Percentiles rank a stretch among this genome's conserved stretches.
Conservation (phyloP, 1,140 invertebrate species). For the Dufourea novaeangliae region DNA sequence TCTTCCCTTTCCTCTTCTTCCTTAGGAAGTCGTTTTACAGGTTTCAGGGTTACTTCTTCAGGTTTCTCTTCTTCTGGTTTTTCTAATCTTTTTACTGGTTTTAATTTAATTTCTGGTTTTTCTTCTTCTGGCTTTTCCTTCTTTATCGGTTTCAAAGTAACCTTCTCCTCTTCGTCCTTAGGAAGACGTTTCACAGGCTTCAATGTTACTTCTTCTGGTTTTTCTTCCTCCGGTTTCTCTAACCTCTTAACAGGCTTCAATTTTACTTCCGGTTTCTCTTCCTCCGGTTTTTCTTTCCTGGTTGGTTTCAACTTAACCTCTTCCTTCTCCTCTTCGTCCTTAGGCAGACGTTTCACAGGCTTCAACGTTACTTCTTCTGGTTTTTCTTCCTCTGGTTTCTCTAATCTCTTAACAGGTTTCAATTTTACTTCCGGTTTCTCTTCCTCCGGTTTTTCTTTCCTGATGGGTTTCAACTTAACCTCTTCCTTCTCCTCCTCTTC, state of each 20-base stretch:
- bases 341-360: slow-evolving; percentile 18
- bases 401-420: slow-evolving; percentile 39
- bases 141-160: slow-evolving; percentile 73
- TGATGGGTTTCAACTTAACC: slow-evolving; percentile 47
- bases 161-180: slow-evolving; percentile 49
- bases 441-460: slow-evolving; percentile 21
- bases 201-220: slow-evolving; percentile 43
- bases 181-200: slow-evolving; percentile 51
- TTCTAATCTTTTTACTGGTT: slow-evolving; percentile 57
- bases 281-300: slow-evolving; percentile 5
- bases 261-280: slow-evolving; percentile 36
- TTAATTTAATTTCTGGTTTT: slow-evolving; percentile 60
- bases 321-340: slow-evolving; percentile 45
- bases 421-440: slow-evolving; percentile 37
- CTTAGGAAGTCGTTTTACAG: slow-evolving; percentile 48
- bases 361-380: slow-evolving; percentile 60
- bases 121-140: slow-evolving; percentile 71
- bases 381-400: slow-evolving; percentile 47
- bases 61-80: slow-evolving; percentile 64
- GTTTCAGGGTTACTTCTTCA: slow-evolving; percentile 63
- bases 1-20: slow-evolving; percentile 51
- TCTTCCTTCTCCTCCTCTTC: slow-evolving; percentile 67
- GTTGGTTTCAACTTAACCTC: slow-evolving; percentile 62
- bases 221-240: slow-evolving; percentile 35
- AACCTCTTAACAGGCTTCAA: slow-evolving; percentile 52